Conservation (phyloP, 2,113 vertebrate genomes). For the Propithecus coquereli region DNA sequence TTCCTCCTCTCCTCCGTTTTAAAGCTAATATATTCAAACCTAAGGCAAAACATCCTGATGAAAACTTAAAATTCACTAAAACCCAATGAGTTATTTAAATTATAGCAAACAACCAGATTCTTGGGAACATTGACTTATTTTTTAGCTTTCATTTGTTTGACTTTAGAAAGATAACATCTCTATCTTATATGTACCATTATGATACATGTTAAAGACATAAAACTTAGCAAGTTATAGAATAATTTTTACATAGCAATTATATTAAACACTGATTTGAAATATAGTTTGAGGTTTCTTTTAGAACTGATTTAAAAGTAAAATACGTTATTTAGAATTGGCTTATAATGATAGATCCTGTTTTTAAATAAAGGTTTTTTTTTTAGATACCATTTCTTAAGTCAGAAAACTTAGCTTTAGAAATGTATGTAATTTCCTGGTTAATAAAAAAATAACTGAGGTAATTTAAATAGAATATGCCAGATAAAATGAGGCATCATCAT, state of each 20-base stretch:
- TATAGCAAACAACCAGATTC: not conserved
- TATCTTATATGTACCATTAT: not conserved
- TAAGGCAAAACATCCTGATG: not conserved
- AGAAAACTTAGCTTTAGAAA: constrained; percentile 40
- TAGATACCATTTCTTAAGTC: constrained; percentile 18
- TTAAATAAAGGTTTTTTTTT: constrained; percentile 18
- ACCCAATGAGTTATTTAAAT: constrained; percentile 30
- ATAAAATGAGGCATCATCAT: constrained; percentile 41
- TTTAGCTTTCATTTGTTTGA: constrained; percentile 48
- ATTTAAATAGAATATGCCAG: constrained; percentile 28
- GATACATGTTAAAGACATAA: constrained; percentile 4
- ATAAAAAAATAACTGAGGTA: constrained; percentile 31
- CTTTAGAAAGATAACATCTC: constrained; percentile 26
- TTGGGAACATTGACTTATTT: not conserved
- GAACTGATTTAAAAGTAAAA: constrained; percentile 42
- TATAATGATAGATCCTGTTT: constrained; percentile 22
- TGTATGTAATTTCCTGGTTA: constrained; percentile 15
- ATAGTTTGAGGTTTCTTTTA: constrained; percentile 34
- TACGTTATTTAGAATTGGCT: constrained; percentile 17
- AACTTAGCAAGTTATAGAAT: constrained; percentile 16
- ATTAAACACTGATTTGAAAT: constrained; percentile 48
- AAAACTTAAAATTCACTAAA: constrained; percentile 30
- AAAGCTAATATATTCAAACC: constrained; percentile 38
- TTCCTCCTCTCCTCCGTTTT: not conserved
- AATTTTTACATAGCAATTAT: constrained; percentile 33